phyloP scores from a whole-genome alignment of 2,113 vertebrate genomes.

The Probosciger aterrimus region DNA sequence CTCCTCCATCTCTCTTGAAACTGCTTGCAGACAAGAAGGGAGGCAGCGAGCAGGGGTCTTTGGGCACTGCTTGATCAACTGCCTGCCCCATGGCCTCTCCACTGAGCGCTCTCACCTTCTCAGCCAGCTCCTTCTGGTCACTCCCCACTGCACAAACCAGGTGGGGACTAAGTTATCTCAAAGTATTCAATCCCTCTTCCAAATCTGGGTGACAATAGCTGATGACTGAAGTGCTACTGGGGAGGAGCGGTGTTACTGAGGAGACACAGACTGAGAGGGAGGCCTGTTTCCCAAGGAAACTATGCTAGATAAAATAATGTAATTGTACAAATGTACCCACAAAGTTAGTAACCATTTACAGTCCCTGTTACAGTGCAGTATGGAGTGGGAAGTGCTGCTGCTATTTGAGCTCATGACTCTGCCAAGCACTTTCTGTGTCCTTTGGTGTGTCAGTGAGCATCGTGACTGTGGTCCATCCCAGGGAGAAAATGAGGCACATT shows the following conservation, averaged over 20 bases:
- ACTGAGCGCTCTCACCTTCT: background rate
- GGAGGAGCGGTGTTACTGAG: background rate
- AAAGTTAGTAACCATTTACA: background rate
- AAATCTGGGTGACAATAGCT: background rate
- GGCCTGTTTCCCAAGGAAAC: background rate
- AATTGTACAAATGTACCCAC: background rate
- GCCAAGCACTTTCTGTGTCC: background rate
- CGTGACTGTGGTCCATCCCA: accelerated
- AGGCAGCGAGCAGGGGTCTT: background rate
- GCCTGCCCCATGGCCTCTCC: background rate
- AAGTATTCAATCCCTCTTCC: background rate
- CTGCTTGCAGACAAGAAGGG: background rate
- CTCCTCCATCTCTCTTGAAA: background rate
- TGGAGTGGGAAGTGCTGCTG: background rate
- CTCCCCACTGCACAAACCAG: background rate
- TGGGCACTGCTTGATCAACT: background rate
- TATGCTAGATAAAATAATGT: background rate
- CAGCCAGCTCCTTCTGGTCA: background rate
- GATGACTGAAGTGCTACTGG: background rate
- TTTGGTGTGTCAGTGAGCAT: accelerated
- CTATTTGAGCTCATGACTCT: background rate
- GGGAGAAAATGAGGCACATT: background rate
- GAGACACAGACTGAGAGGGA: background rate
- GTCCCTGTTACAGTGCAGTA: accelerated
- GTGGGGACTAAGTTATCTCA: background rate